Evolutionary conservation across 2,888 invertebrate species (phyloP), one percentile per base, ranked within the genome.

Genomic region (Cheilosia grossa): DNA sequence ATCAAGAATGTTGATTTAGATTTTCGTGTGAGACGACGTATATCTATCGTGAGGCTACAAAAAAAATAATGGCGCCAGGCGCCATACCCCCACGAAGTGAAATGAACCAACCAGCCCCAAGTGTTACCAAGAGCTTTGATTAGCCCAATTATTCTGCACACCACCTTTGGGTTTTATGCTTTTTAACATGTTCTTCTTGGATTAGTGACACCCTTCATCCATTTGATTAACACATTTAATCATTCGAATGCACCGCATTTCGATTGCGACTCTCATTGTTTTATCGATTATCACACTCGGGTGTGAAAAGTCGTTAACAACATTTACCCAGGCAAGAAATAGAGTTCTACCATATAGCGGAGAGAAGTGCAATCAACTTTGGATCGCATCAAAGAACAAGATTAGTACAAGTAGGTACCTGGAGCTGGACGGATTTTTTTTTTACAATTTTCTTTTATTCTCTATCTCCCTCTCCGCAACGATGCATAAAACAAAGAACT

Each of bases 401-500:
- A 80, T 75, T 58, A 77, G 67, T 81, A 77, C 80, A 9, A 30
- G 30, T 24, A 24, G 24, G 30, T 37, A 13, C 13, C 37, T 37
- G 37, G 37, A 37, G 37, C 81, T 81, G 72, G 66, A 85, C 81
- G 85, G 81, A 77, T 75, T 80, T 79, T 63, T 30, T 80, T 80
- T 74, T 67, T 54, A 59, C 69, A 70, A 80, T 80, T 80, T 70
- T 79, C 78, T 78, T 78, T 58, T 49, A 33, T 69, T 73, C 30
- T 56, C 54, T 54, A 9, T 44, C 54, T 77, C 58, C 37, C 37
- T 42, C 13, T 42, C 72, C 56, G 74, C 61, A 63, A 37, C 70
- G 75, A 81, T 81, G 81, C 70, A 85, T 44, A 77, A 80, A 81
- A 85, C 80, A 85, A 85, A 85, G 81, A 85, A 77, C 82, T 58